Evolutionary conservation across 2,888 invertebrate genomes (phyloP).

Genomic region (Trachelus iudaicus): DNA sequence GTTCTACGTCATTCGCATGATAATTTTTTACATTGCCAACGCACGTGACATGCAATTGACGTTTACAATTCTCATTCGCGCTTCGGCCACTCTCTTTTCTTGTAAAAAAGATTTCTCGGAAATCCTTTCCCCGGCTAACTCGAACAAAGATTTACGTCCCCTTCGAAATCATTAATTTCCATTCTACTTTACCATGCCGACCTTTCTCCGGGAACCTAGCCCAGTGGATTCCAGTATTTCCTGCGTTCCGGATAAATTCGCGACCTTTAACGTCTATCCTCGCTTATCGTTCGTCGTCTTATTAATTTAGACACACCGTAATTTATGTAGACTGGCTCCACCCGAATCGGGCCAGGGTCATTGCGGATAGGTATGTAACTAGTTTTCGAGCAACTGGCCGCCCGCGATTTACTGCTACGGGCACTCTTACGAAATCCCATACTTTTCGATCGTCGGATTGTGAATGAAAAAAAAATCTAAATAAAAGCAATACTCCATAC

Average conservation of each 20-base stretch:
- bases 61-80: background rate
- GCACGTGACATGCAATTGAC: background rate
- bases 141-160: background rate
- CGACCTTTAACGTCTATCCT: background rate
- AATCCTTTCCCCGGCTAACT: background rate
- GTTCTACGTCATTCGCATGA: background rate
- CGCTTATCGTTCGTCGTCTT: background rate
- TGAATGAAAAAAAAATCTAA: background rate
- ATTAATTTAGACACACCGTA: background rate
- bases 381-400: slow-evolving; percentile 14
- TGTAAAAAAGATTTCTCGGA: background rate
- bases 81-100: background rate
- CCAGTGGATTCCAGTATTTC: background rate
- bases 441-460: slow-evolving; percentile 5
- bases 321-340: slow-evolving; percentile 21
- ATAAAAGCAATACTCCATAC: background rate
- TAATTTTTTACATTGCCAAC: background rate
- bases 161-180: background rate
- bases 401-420: background rate
- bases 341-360: slow-evolving; percentile 36
- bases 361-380: background rate
- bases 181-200: background rate
- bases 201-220: background rate
- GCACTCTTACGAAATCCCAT: slow-evolving; percentile 11
- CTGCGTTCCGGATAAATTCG: background rate